A percentile compares a stretch with the other conserved stretches of the same genome.
Conservation (phyloP, 2,113 vertebrate species). For the Eulemur macaco region DNA sequence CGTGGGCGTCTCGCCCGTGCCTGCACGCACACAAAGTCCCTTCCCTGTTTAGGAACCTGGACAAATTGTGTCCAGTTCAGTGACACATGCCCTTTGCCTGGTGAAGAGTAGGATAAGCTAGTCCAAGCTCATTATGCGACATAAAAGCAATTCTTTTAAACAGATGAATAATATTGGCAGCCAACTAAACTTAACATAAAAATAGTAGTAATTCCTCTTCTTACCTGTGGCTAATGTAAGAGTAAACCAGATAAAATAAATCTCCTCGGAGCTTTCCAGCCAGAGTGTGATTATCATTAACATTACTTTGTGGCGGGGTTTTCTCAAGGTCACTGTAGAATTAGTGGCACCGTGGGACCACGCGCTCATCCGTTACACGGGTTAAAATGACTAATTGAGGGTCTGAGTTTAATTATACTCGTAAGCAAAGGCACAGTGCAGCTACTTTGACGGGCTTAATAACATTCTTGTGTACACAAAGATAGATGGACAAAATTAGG, state of each 20-base stretch:
- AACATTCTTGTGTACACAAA: constrained; percentile 50
- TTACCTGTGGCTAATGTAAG: neutral
- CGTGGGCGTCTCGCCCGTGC: rapidly evolving
- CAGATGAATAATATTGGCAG: neutral
- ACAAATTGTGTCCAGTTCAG: neutral
- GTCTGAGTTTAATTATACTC: constrained; percentile 71
- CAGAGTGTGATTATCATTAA: neutral
- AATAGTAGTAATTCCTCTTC: neutral
- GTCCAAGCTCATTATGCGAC: neutral
- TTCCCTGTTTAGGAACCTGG: neutral
- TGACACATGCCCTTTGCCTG: neutral
- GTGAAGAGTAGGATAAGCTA: neutral
- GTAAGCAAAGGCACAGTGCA: constrained; percentile 33
- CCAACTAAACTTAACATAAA: neutral
- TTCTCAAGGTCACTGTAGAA: constrained; percentile 69
- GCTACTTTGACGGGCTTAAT: constrained; percentile 47
- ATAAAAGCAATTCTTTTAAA: neutral
- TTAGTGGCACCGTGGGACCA: constrained; percentile 31
- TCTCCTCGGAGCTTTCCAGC: neutral
- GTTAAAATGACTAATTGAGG: constrained; percentile 73
- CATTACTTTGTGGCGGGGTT: constrained; percentile 14
- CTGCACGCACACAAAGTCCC: rapidly evolving
- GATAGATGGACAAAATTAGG: constrained; percentile 73
- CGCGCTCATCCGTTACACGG: constrained; percentile 52
- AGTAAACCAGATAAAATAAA: constrained; percentile 41